phyloP scores from a whole-genome alignment of 2,113 vertebrate genomes.

The Onychostruthus taczanowskii region DNA sequence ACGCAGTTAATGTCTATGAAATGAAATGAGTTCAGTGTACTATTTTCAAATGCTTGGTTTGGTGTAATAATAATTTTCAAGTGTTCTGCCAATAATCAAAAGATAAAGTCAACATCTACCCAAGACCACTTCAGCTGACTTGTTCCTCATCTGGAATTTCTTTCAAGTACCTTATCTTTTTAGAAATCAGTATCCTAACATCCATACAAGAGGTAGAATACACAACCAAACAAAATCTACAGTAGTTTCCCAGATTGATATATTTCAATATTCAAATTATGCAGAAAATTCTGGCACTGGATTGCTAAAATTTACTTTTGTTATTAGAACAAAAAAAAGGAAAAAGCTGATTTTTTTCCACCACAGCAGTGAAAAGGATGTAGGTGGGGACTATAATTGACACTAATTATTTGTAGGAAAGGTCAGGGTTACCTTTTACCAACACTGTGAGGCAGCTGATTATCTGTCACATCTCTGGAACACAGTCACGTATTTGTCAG shows the following conservation, averaged over 20 bases:
- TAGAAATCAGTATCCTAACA: background rate
- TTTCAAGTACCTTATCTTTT: background rate
- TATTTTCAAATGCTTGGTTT: background rate
- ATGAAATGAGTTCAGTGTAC: background rate
- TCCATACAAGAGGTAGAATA: background rate
- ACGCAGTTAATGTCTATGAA: background rate
- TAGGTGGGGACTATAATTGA: slow-evolving; percentile 2
- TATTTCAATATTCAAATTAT: background rate
- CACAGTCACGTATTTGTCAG: slow-evolving; percentile 2
- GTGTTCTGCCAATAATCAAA: background rate
- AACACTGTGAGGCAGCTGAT: slow-evolving; percentile 4
- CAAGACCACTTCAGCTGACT: background rate
- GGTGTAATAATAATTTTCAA: background rate
- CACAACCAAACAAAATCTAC: background rate
- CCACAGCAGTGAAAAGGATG: background rate
- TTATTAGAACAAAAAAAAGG: background rate
- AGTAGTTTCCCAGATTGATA: background rate
- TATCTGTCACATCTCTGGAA: slow-evolving; percentile 41
- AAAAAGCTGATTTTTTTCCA: background rate
- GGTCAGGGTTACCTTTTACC: slow-evolving; percentile 45
- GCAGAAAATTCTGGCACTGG: background rate
- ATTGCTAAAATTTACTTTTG: background rate
- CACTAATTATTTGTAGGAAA: slow-evolving; percentile 48
- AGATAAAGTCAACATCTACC: background rate
- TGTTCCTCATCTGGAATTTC: background rate